phyloP scores from a whole-genome alignment of 2,113 vertebrate genomes.

The Notothenia coriiceps region DNA sequence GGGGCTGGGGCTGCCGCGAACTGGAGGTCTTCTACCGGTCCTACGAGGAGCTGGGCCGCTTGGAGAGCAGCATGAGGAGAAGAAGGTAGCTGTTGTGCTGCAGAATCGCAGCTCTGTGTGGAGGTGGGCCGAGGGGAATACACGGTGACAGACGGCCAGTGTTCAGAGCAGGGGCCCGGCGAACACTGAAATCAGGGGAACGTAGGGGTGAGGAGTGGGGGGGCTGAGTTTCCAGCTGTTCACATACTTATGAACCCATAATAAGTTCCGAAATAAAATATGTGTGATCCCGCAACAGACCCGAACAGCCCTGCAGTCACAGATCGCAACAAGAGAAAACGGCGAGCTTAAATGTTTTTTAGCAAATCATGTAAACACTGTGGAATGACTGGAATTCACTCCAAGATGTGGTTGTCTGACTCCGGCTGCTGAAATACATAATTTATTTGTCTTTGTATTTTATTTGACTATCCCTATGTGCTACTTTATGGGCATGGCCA shows the following conservation, averaged over 20 bases:
- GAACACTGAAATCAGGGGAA: constrained; percentile 51
- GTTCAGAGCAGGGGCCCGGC: constrained; percentile 17
- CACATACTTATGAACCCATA: constrained; percentile 18
- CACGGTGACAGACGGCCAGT: constrained; percentile 43
- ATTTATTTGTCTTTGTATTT: background rate
- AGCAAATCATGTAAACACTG: background rate
- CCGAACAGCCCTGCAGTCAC: background rate
- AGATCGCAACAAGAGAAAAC: background rate
- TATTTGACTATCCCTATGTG: background rate
- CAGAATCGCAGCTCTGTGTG: constrained; percentile 50
- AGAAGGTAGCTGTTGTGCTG: constrained; percentile 87
- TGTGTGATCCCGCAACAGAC: constrained; percentile 5
- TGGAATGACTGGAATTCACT: constrained; percentile 8
- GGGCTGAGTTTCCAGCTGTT: constrained; percentile 32
- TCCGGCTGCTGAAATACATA: constrained; percentile 17
- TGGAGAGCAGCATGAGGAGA: constrained; percentile 89
- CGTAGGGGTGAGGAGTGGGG: background rate
- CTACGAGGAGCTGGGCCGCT: constrained; percentile 90
- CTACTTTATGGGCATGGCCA: background rate
- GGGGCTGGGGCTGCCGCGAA: constrained; percentile 91
- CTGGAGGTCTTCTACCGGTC: constrained; percentile 95
- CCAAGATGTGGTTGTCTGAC: constrained; percentile 20
- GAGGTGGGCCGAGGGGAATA: background rate
- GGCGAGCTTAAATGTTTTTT: too few species aligned
- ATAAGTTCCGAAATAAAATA: constrained; percentile 2